Evolutionary conservation across 2,888 invertebrate genomes (phyloP), one percentile per base, ranked within the genome.

Genomic region (Microctonus aethiopoides): DNA sequence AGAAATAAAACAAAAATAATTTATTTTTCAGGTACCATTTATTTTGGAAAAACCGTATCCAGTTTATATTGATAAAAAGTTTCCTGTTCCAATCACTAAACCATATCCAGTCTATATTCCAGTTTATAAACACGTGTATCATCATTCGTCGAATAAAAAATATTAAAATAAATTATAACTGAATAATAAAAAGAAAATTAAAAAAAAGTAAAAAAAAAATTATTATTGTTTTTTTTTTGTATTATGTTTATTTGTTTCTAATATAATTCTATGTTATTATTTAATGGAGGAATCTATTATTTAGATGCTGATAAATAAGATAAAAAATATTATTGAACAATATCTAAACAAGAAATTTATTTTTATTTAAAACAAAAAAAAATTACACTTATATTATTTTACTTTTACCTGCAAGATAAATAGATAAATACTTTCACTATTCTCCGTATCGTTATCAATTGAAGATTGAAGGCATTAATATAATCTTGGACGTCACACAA

Each of bases 21-120:
- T 46, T 5, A 39, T 56, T 52, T 67, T 64, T 10, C 67, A 86
- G 86, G 81, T 90, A 32, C 90, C 90, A 0, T 90, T 89, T 79
- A 87, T 89, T 16, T 90, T 91, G 11, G 90, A 90, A 78, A 90
- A 89, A 80, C 90, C 90, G 72, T 89, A 90, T 70, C 88, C 89
- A 70, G 87, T 90, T 10, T 90, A 89, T 59, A 87, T 89, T 2
- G 90, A 90, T 79, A 90, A 85, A 79, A 88, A 90, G 46, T 89
- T 90, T 10, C 83, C 90, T 20, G 88, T 90, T 0, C 88, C 87
- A 13, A 89, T 90, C 1, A 89, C 89, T 63, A 88, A 87, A 77
- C 90, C 90, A 1, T 89, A 90, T 64, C 88, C 90, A 0, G 87
- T 90, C 57, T 87, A 90, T 74, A 88, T 90, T 1, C 90, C 90